Conservation (phyloP, 1,140 invertebrate species). For the Platyura marginata region DNA sequence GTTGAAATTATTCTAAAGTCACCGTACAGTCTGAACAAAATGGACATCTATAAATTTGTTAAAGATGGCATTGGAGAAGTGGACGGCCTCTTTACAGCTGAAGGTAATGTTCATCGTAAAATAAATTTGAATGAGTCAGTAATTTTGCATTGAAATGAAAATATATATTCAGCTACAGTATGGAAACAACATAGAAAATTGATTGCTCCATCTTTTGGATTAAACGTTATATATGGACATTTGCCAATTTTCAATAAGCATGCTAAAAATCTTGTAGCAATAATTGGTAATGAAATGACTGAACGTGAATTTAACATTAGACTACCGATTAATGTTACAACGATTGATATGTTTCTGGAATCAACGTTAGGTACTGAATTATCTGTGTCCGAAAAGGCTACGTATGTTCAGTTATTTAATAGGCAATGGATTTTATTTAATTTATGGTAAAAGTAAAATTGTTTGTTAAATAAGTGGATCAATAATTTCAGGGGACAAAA, state of each 20-base stretch:
- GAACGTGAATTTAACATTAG: not conserved
- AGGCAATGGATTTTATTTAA: not conserved
- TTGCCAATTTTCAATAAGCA: not conserved
- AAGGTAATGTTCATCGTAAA: not conserved
- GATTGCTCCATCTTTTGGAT: not conserved
- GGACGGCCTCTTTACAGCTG: not conserved
- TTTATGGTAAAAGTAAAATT: not conserved
- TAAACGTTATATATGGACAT: too few species aligned
- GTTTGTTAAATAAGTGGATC: not conserved
- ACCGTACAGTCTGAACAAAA: not conserved
- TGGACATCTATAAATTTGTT: not conserved
- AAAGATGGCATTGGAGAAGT: not conserved
- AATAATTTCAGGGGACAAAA: too few species aligned
- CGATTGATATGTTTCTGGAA: not conserved
- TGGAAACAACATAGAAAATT: not conserved
- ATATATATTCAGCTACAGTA: too few species aligned
- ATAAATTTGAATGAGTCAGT: too few species aligned
- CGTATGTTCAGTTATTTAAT: not conserved
- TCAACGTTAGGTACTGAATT: not conserved
- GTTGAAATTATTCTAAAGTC: not conserved
- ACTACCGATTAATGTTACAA: not conserved
- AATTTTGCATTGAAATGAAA: too few species aligned
- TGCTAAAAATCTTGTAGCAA: too few species aligned
- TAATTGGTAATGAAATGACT: too few species aligned
- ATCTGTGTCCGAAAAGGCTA: not conserved